A percentile compares a stretch with the other conserved stretches of the same genome.
These are phyloP conservation scores for Idaea aversata DNA, from an alignment of 2,888 invertebrate species.

Conservation along the genomic window DNA sequence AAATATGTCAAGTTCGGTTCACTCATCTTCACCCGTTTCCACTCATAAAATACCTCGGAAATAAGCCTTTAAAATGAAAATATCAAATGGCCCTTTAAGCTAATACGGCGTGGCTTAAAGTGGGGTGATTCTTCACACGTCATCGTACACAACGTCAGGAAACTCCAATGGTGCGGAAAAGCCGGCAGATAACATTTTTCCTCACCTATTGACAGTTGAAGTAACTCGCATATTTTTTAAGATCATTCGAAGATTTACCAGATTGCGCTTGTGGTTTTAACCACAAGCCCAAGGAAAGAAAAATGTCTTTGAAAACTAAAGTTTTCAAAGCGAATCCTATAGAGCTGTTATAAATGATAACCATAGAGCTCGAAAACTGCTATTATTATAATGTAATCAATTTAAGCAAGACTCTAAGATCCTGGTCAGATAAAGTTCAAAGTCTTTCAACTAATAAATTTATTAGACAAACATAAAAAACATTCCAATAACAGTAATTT, in stretches of 20 bases:
- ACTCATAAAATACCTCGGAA: background rate
- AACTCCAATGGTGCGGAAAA: constrained; percentile 44
- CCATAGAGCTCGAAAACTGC: no score
- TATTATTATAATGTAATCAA: no score
- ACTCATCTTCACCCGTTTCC: background rate
- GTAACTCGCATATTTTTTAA: background rate
- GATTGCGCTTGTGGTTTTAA: background rate
- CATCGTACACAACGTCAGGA: constrained; percentile 36
- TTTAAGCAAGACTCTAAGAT: no score
- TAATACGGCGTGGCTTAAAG: constrained; percentile 31
- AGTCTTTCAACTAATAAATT: no score
- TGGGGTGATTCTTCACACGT: constrained; percentile 43
- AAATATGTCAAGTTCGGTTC: background rate
- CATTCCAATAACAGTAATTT: no score
- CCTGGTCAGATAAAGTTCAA: no score
- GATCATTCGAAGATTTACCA: constrained; percentile 10
- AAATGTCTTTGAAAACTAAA: no score
- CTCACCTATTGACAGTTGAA: constrained; percentile 32
- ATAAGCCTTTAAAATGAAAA: constrained; percentile 9
- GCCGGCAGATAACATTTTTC: constrained; percentile 40
- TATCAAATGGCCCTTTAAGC: constrained; percentile 27
- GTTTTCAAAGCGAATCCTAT: no score
- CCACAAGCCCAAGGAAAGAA: no score
- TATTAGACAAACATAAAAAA: no score
- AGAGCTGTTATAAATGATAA: no score